Percentiles rank a stretch among this genome's conserved stretches.
These are phyloP conservation scores for Rutilus rutilus DNA, from an alignment of 2,113 vertebrate genomes.

Conservation along the genomic window DNA sequence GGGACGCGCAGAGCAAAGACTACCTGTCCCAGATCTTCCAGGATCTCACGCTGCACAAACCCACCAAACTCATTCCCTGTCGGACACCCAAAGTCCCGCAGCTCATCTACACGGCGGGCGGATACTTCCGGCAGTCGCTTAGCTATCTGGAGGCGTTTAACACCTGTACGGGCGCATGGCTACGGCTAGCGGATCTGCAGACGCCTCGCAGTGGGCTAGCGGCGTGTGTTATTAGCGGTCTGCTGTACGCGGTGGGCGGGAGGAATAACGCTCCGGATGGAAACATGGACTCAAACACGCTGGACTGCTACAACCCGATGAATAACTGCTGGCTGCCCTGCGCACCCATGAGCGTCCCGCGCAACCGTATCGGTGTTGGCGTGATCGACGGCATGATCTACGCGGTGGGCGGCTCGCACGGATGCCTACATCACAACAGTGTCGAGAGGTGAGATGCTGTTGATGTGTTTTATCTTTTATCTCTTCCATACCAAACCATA, in stretches of 20 bases:
- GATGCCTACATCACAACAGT: conserved; percentile 90
- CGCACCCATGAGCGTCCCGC: conserved; percentile 87
- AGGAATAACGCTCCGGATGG: conserved; percentile 91
- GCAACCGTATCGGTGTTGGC: conserved; percentile 90
- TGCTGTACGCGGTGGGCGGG: conserved; percentile 90
- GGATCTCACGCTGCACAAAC: conserved; percentile 91
- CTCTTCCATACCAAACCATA: no score
- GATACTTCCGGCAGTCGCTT: conserved; percentile 88
- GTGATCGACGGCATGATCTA: conserved; percentile 94
- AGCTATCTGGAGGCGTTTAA: conserved; percentile 89
- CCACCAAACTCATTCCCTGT: conserved; percentile 79
- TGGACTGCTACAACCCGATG: conserved; percentile 96
- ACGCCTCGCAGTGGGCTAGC: conserved; percentile 89
- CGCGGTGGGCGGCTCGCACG: conserved; percentile 90
- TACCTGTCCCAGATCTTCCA: conserved; percentile 92
- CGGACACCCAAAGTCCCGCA: conserved; percentile 87
- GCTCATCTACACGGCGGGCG: conserved; percentile 90
- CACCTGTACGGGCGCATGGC: conserved; percentile 80
- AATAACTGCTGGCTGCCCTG: conserved; percentile 92
- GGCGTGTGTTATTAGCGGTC: conserved; percentile 87
- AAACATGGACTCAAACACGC: conserved; percentile 88
- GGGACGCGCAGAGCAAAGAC: conserved; percentile 89
- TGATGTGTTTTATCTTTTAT: no score
- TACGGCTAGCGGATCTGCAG: conserved; percentile 85
- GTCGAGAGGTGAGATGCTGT: conserved; percentile 82